Evolutionary conservation across 2,797 vertebrate genomes (phyloP), one percentile per base, ranked within the genome.

Genomic region (Arctocebus calabarensis): DNA sequence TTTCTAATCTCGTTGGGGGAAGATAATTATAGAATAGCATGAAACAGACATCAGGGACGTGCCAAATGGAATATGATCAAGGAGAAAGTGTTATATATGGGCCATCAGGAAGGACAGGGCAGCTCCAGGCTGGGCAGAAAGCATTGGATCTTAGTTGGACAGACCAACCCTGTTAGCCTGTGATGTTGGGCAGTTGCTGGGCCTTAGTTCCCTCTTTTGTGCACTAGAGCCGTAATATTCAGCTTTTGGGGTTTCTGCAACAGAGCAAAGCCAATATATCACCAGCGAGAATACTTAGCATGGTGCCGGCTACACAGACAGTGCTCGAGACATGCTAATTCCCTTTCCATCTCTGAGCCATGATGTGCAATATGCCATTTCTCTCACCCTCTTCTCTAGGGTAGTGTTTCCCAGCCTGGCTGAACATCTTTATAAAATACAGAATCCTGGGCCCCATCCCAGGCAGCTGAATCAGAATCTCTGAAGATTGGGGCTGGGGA

Each of bases 21-120:
- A 87, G 97, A 95, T 96, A 95, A 95, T 96, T 95, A 97, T 96
- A 97, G 96, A 95, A 95, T 70, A 27, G 82, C 94, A 90, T 19
- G 78, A 74, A 94, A 45, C 96, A 94, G 97, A 81, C 93, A 48
- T 59, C 87, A 64, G 96, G 82, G 68, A 94, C 12, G 94, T 82
- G 92, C 96, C 95, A 90, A 79, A 8, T 74, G 88, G 95, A 74
- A 92, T 29, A 25, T 40, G 77, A 92, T 91, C 71, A 43, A 70
- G 96, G 88, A 84, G 87, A 34, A 78, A 55, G 16, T 0, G 8
- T 48, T 32, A 66, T 34, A 7, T 9, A 1, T 19, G 52, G 86
- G 85, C 83, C n/a, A 1, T 68, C 2, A 0, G 75, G 61, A 55
- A 74, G 86, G 89, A 79, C 27, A 4, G 78, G 85, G 88, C 85